Evolutionary conservation across 2,888 invertebrate species (phyloP), one percentile per base, ranked within the genome.

Genomic region (Hyalella azteca): DNA sequence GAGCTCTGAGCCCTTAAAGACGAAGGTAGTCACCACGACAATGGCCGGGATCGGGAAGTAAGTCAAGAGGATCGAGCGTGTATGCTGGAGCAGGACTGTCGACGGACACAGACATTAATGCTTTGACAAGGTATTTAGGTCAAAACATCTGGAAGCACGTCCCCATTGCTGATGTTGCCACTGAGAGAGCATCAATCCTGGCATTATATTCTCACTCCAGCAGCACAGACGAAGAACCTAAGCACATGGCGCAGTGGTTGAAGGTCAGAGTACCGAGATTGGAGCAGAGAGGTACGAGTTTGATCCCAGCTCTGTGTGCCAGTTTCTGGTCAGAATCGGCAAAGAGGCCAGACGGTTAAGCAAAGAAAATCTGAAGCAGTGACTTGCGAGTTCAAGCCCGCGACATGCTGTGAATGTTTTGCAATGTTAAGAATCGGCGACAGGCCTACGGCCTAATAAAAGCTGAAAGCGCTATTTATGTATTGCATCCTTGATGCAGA

Each of bases 1-100:
- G 79, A 39, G 78, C 80, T n/a, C 29, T 81, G 73, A n/a, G n/a
- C n/a, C n/a, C n/a, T n/a, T n/a, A n/a, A 78, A 80, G 9, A 50
- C 54, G 40, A 78, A 81, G 22, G n/a, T 26, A 9, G 54, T 77
- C n/a, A 79, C 50, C 29, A 75, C 73, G 32, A 78, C 73, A 77
- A 77, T 77, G 29, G 45, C 29, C 9, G 76, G n/a, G n/a, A n/a
- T n/a, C n/a, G n/a, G 59, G 15, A 66, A 26, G 32, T 19, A 1
- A n/a, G 49, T 39, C 4, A 45, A 32, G 73, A n/a, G 66, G 15
- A n/a, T n/a, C n/a, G n/a, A 45, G 49, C 13, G 45, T 5, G 9
- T 77, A 81, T 9, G 83, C 78, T 22, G 83, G 81, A 7, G 81
- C 78, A 77, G 36, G 29, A 3, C 36, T 32, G 15, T 36, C 73